Evolutionary conservation across 2,797 vertebrate species (phyloP).

Genomic region (Australoheros facetus): DNA sequence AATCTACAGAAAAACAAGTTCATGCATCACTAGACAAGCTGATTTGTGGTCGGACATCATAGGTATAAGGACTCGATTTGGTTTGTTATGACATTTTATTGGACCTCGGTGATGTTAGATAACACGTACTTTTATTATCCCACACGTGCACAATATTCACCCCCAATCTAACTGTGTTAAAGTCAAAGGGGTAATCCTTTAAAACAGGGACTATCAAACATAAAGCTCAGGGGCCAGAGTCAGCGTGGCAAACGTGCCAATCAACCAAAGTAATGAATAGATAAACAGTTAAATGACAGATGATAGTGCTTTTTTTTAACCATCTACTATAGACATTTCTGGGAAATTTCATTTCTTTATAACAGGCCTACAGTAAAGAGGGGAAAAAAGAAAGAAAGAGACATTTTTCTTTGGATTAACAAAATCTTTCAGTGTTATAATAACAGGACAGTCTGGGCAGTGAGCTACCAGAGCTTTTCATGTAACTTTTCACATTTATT

Average conservation of each 20-base stretch:
- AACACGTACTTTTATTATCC: constrained; percentile 6
- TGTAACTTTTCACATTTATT: neutral
- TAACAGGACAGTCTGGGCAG: neutral
- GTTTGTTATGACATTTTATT: neutral
- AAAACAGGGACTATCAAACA: no score
- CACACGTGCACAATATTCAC: constrained; percentile 10
- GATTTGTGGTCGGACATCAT: neutral
- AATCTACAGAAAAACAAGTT: neutral
- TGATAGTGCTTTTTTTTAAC: neutral
- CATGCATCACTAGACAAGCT: neutral
- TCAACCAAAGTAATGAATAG: neutral
- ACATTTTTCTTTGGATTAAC: neutral
- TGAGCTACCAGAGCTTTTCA: neutral
- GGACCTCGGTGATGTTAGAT: neutral
- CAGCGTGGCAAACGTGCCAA: no score
- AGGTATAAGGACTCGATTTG: neutral
- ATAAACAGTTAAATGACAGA: neutral
- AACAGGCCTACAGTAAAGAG: neutral
- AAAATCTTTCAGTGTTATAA: no score
- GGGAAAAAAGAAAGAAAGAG: no score
- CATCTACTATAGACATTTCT: neutral
- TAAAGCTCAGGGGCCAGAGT: no score
- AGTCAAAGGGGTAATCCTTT: neutral
- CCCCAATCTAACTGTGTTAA: neutral
- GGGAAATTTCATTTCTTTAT: neutral